These are phyloP conservation scores for Trypoxylon attenuatum DNA, from an alignment of 2,888 invertebrate species.

Conservation along the genomic window DNA sequence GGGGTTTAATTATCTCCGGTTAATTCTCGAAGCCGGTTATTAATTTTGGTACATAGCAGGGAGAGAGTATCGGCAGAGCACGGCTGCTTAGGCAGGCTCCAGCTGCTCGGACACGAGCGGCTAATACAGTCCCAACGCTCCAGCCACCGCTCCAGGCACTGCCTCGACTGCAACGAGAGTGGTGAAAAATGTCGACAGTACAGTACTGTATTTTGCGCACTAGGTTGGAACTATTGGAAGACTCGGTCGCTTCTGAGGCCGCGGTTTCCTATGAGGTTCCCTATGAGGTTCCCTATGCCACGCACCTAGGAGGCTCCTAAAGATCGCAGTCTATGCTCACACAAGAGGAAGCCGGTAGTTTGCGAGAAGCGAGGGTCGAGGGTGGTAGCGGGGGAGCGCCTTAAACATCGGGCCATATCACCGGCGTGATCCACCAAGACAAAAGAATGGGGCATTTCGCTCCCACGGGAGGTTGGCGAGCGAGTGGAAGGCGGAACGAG, in stretches of 20 bases:
- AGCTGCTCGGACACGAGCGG: conserved; percentile 30
- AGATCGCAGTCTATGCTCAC: conserved; percentile 18
- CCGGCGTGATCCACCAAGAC: conserved; percentile 59
- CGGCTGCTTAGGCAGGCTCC: conserved; percentile 8
- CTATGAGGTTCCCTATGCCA: too few species aligned
- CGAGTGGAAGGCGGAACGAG: conserved; percentile 5
- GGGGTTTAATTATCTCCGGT: conserved; percentile 39
- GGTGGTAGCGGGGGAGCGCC: conserved; percentile 23
- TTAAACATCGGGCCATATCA: conserved; percentile 62
- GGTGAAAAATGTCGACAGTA: conserved; percentile 18
- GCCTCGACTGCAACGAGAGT: too few species aligned
- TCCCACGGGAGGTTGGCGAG: conserved; percentile 45
- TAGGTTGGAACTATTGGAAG: too few species aligned
- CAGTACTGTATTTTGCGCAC: conserved; percentile 5
- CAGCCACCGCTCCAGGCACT: too few species aligned
- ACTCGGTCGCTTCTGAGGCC: conserved; percentile 14
- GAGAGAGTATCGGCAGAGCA: conserved; percentile 21
- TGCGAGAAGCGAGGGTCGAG: neutral
- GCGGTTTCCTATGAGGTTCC: neutral
- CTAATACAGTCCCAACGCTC: too few species aligned
- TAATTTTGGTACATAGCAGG: conserved; percentile 19
- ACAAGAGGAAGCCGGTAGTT: neutral
- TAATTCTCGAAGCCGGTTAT: conserved; percentile 32
- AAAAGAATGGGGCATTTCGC: conserved; percentile 55
- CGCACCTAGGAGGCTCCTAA: conserved; percentile 4